Percentiles rank a stretch among this genome's conserved stretches.
These are phyloP conservation scores for Tribolium madens DNA, from an alignment of 1,140 invertebrate species.

Conservation along the genomic window DNA sequence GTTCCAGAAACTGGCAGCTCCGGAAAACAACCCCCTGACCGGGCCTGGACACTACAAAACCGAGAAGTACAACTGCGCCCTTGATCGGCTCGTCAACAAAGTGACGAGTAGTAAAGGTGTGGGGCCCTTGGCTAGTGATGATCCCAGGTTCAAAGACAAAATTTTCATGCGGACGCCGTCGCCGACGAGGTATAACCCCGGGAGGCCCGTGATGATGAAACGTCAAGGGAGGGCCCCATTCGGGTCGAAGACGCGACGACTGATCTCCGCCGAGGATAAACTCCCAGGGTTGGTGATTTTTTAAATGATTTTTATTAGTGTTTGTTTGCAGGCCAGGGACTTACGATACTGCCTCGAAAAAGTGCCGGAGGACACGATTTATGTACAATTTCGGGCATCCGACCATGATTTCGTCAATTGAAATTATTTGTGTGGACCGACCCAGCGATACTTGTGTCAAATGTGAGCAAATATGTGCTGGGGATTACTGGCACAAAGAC, in stretches of 20 bases:
- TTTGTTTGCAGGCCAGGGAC: conserved; percentile 55
- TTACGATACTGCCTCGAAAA: conserved; percentile 48
- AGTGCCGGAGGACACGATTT: conserved; percentile 51
- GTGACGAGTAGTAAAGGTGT: conserved; percentile 50
- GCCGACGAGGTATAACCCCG: conserved; percentile 52
- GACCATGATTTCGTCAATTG: conserved; percentile 51
- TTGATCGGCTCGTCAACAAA: conserved; percentile 26
- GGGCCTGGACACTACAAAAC: conserved; percentile 52
- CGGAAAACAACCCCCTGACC: conserved; percentile 42
- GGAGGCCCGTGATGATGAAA: background rate
- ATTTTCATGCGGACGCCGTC: conserved; percentile 52
- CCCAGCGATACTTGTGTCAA: conserved; percentile 56
- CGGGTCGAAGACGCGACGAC: conserved; percentile 25
- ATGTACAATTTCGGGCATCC: conserved; percentile 54
- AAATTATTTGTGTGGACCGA: conserved; percentile 54
- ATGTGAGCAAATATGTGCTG: conserved; percentile 54
- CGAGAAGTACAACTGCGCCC: conserved; percentile 28
- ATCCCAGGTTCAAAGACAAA: conserved; percentile 53
- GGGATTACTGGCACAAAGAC: conserved; percentile 60
- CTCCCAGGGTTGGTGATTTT: conserved; percentile 3
- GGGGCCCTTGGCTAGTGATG: conserved; percentile 50
- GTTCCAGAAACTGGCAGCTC: conserved; percentile 53
- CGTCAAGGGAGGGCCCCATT: conserved; percentile 44
- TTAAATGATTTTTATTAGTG: background rate
- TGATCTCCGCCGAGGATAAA: background rate